These are phyloP conservation scores for Venturia canescens DNA, from an alignment of 1,140 invertebrate species.

Conservation along the genomic window DNA sequence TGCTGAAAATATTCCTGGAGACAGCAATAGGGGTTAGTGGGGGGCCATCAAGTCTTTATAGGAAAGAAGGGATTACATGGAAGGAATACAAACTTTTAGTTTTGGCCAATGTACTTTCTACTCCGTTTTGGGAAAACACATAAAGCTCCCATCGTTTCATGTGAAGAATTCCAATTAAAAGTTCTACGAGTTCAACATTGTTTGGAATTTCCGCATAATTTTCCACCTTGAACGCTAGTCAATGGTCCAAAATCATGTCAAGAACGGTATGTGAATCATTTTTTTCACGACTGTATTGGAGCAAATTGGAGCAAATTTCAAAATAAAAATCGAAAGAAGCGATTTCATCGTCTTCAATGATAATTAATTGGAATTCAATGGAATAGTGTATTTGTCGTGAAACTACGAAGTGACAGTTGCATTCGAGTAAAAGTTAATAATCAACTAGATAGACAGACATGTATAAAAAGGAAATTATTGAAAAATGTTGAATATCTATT, in stretches of 20 bases:
- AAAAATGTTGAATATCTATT: not conserved
- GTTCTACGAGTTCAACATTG: too few relatives aligned
- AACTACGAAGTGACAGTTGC: not conserved
- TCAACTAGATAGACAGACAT: slow-evolving; percentile 1
- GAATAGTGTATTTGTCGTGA: slow-evolving; percentile 28
- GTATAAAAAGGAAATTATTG: not conserved
- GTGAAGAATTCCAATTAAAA: slow-evolving; percentile 9
- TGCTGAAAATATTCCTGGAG: slow-evolving; percentile 16
- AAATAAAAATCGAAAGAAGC: too few relatives aligned
- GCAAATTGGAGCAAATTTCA: too few relatives aligned
- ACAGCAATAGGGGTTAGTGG: not conserved
- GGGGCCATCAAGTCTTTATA: not conserved
- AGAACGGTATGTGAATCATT: too few relatives aligned
- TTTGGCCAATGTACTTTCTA: not conserved
- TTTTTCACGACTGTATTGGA: too few relatives aligned
- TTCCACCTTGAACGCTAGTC: too few relatives aligned
- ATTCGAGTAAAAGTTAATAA: not conserved
- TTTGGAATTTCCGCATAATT: too few relatives aligned
- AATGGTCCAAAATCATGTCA: too few relatives aligned
- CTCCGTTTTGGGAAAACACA: slow-evolving; percentile 15
- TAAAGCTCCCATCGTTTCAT: slow-evolving; percentile 16
- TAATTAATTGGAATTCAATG: slow-evolving; percentile 31
- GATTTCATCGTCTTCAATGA: too few relatives aligned
- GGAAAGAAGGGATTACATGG: not conserved
- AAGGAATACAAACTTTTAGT: not conserved